A percentile compares a stretch with the other conserved stretches of the same genome.
Evolutionary conservation across 2,888 invertebrate species (phyloP).

Genomic region (Tuberolachnus salignus): DNA sequence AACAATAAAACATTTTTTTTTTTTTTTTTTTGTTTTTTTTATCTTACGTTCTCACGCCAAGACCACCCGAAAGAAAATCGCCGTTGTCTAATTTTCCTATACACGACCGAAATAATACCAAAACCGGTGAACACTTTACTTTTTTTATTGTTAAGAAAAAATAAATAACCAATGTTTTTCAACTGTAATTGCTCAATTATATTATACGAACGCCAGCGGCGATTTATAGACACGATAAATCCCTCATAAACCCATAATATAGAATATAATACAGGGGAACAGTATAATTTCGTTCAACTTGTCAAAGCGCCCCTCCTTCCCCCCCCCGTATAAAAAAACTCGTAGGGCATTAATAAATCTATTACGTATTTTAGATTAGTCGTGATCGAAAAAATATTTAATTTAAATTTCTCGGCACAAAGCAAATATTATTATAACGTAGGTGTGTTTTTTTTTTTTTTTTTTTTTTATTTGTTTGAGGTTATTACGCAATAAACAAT

Average conservation of each 20-base stretch:
- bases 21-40: too few species aligned
- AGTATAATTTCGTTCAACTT: conserved; percentile 37
- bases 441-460: too few species aligned
- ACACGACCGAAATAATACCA: conserved; percentile 32
- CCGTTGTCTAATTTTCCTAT: conserved; percentile 7
- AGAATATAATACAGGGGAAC: conserved; percentile 12
- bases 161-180: conserved; percentile 20
- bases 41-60: conserved; percentile 30
- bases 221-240: conserved; percentile 7
- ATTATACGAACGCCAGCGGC: conserved; percentile 17
- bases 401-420: background rate
- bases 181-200: conserved; percentile 38
- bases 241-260: conserved; percentile 7
- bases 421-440: background rate
- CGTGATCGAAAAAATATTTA: background rate
- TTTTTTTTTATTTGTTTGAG: too few species aligned
- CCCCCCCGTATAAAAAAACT: background rate
- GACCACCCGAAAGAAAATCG: conserved; percentile 40
- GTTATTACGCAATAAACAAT: too few species aligned
- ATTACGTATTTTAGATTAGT: background rate
- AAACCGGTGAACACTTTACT: conserved; percentile 30
- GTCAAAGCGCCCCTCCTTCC: background rate
- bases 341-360: conserved; percentile 6
- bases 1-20: background rate
- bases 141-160: background rate